phyloP scores from a whole-genome alignment of 2,113 vertebrate genomes.

The Periophthalmus modestus region DNA sequence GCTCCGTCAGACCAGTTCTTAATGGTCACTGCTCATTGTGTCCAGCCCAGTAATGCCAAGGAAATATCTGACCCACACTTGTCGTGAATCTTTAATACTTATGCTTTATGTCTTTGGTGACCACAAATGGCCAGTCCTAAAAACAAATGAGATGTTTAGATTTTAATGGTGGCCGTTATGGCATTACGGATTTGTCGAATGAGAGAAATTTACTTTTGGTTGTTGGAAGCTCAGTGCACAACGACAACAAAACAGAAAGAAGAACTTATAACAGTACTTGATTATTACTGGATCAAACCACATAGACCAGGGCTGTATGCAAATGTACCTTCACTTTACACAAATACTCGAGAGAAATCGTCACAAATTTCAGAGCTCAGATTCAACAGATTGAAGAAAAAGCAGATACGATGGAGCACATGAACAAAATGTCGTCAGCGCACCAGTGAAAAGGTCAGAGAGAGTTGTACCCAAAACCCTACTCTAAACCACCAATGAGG shows the following conservation, averaged over 20 bases:
- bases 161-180: slow-evolving; percentile 1
- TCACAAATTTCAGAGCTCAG: too few relatives aligned
- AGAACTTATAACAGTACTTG: background rate
- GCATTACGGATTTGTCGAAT: background rate
- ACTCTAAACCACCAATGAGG: too few relatives aligned
- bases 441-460: too few relatives aligned
- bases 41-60: background rate
- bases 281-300: too few relatives aligned
- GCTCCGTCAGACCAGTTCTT: background rate
- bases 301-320: too few relatives aligned
- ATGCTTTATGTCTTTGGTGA: background rate
- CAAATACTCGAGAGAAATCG: too few relatives aligned
- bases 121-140: slow-evolving; percentile 11
- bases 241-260: background rate
- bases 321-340: too few relatives aligned
- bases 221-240: background rate
- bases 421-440: too few relatives aligned
- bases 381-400: too few relatives aligned
- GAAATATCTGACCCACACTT: background rate
- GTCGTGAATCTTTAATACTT: background rate
- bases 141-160: background rate
- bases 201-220: background rate
- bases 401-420: too few relatives aligned
- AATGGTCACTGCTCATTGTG: slow-evolving; percentile 3
- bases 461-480: too few relatives aligned